These are phyloP conservation scores for Diorhabda carinulata DNA, from an alignment of 1,140 invertebrate species.

Conservation along the genomic window DNA sequence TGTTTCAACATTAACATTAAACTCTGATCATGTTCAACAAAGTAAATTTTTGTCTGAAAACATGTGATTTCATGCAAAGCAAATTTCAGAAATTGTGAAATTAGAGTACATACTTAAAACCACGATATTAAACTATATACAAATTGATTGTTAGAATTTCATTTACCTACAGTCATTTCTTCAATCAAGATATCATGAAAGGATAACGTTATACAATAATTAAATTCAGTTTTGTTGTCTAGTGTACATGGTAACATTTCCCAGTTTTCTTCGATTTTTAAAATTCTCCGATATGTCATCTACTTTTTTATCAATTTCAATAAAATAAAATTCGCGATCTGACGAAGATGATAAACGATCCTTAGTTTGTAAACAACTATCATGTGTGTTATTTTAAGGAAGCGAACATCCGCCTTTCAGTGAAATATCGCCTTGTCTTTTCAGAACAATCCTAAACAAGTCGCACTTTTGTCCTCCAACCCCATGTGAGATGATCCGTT, in stretches of 20 bases:
- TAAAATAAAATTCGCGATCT: conserved; percentile 22
- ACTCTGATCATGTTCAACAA: no score
- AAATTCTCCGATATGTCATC: neutral
- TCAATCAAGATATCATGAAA: no score
- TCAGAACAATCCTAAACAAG: conserved; percentile 43
- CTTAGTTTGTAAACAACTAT: conserved; percentile 39
- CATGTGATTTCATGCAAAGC: no score
- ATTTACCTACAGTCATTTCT: no score
- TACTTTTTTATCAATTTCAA: neutral
- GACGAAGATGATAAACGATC: conserved; percentile 42
- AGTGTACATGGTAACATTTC: neutral
- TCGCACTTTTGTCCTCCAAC: conserved; percentile 43
- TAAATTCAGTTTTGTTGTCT: no score
- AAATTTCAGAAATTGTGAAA: no score
- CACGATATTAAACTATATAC: no score
- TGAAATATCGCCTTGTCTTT: conserved; percentile 46
- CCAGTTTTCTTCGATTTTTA: neutral
- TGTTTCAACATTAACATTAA: no score
- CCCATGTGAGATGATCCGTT: conserved; percentile 44
- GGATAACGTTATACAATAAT: no score
- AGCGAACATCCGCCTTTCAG: conserved; percentile 43
- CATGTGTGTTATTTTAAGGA: conserved; percentile 46
- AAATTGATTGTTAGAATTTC: no score
- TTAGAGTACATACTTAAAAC: no score
- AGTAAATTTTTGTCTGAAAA: no score